phyloP scores from a whole-genome alignment of 92 coral and sea anemone genomes.

The Zoanthus sansibaricus region DNA sequence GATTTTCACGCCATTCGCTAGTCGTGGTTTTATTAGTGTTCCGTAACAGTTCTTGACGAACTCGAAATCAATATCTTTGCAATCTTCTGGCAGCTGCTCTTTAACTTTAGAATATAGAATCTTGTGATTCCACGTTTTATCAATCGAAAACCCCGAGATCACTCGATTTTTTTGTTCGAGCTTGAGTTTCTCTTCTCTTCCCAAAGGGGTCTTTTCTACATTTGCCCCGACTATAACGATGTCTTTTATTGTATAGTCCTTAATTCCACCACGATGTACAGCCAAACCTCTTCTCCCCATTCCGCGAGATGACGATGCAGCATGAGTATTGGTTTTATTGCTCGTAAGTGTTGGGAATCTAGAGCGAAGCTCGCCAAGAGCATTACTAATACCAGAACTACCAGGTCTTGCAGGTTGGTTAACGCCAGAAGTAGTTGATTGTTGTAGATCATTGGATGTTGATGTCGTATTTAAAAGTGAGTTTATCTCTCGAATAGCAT shows the following conservation, averaged over 20 bases:
- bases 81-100: constrained; percentile 65
- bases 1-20: constrained; percentile 59
- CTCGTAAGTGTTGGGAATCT: constrained; percentile 6
- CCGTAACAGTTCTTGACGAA: constrained; percentile 58
- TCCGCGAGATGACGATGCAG: constrained; percentile 25
- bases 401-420: constrained; percentile 7
- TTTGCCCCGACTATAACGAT: constrained; percentile 18
- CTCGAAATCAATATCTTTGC: constrained; percentile 57
- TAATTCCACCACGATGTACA: constrained; percentile 17
- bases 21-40: constrained; percentile 45
- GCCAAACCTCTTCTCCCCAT: constrained; percentile 24
- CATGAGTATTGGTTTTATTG: constrained; percentile 13
- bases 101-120: constrained; percentile 36
- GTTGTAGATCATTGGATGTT: constrained; percentile 3
- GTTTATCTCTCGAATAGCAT: constrained; percentile 1
- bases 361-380: constrained; percentile 5
- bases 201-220: constrained; percentile 28
- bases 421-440: constrained; percentile 5
- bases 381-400: constrained; percentile 3
- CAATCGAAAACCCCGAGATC: constrained; percentile 17
- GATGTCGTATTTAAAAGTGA: constrained; percentile 2
- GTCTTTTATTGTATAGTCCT: constrained; percentile 26
- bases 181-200: constrained; percentile 6
- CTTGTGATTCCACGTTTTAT: constrained; percentile 42
- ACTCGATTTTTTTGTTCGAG: constrained; percentile 11